Base-by-base conservation (phyloP, 2,113 vertebrate genomes). In the Apteryx mantelli region DNA sequence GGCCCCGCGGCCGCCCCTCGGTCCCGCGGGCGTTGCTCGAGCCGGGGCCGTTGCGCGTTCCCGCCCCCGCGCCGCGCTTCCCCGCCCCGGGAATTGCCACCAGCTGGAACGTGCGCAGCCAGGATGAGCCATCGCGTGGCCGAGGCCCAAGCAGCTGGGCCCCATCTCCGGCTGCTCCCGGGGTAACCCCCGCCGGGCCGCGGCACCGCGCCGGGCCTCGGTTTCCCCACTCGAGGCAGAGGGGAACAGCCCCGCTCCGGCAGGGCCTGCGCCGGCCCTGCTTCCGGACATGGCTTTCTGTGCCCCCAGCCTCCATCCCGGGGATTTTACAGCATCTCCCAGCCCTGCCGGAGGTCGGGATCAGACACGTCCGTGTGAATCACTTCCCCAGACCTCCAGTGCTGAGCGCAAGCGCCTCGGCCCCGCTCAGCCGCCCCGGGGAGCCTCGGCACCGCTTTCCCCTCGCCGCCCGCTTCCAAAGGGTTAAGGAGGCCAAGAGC, bases 251-350 rank as follows among this genome's bases (percentile, higher is more conserved):
- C 55, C 26, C 15, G 26, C 55, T 38, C 36, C 7, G 36, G 7
- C 36, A 38, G 36, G 36, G 7, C 32, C 56, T 8, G 13, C 30
- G 42, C 40, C 9, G 16, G 30, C 56, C 10, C 56, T 9, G 30
- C 56, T 58, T 18, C 56, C 56, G 8, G 8, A 19, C 26, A 5
- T 5, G 0, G 25, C 63, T 19, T 4, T 36, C 26, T 2, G 53
- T 11, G 26, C 22, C 25, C 24, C 7, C 7, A 9, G 28, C 26
- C 4, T 7, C 44, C 71, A 19, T 73, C 44, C 73, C 7, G 11
- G 56, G 56, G 30, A 30, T 56, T 32, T 32, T 19, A 53, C 42
- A 74, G 44, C 42, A 15, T 1, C 75, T 64, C 85, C 24, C 8
- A 26, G 79, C 52, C 28, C 25, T 1, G 88, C 66, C 7, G 2